Evolutionary conservation across 2,797 vertebrate genomes (phyloP), one percentile per base, ranked within the genome.

Genomic region (Amblyopsis hoosieri): DNA sequence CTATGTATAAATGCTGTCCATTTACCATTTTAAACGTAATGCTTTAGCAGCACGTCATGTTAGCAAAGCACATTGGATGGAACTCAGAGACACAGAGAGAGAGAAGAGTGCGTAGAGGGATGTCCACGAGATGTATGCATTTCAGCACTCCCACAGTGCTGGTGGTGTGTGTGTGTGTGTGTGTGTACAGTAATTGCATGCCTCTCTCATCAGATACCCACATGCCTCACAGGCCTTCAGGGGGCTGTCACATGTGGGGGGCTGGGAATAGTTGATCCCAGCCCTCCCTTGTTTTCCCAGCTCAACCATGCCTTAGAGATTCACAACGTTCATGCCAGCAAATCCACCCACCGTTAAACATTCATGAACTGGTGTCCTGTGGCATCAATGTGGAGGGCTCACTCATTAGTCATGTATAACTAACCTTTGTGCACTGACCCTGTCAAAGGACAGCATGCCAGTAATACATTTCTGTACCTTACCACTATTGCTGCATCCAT

Each of bases 311-410:
- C 75, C 78, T 85, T 79, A 78, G 67, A 81, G 78, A 83, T 80
- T 9, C 17, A 4, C 7, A 4, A 7, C 10, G 51, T 53, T 83
- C 75, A 74, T 82, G 76, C 87, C 81, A 87, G 69, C 66, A 64
- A 72, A 80, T 75, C 64, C 82, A 62, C 64, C 67, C 56, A 75
- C 78, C 57, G 86, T 93, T 85, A 90, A 91, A 89, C 84, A 91
- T 92, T 93, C 83, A 92, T 90, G 83, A 87, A 83, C 74, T 78
- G 78, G 82, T 75, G 73, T 84, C 81, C 75, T 71, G 76, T 75
- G 84, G 76, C 79, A 90, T 78, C 80, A 82, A 71, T 76, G 80
- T 85, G 85, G 81, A 88, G 89, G 90, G 89, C 90, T 91, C 88
- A 90, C 66, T 78, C 71, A 73, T 77, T 72, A 74, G 73, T 76